Conservation (phyloP, 2,888 invertebrate species). For the Oxyscelio sp. region DNA sequence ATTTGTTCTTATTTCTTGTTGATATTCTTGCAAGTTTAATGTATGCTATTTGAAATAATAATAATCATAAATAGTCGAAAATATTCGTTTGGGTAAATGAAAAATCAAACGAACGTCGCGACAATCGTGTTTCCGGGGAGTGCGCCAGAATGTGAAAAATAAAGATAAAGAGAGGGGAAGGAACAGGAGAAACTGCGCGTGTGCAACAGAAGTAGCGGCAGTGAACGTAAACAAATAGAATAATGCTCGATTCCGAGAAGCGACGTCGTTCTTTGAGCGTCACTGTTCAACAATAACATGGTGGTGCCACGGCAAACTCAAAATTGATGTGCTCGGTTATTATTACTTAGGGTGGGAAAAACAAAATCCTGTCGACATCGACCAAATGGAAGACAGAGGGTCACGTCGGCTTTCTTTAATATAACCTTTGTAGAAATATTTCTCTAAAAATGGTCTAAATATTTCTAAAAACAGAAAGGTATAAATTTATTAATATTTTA, state of each 20-base stretch:
- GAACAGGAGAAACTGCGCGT: slow-evolving; percentile 30
- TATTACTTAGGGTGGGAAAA: slow-evolving; percentile 29
- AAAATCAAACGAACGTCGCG: slow-evolving; percentile 6
- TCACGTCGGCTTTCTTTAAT: slow-evolving; percentile 10
- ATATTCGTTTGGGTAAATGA: too few relatives aligned
- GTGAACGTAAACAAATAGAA: slow-evolving; percentile 61
- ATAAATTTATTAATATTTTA: too few relatives aligned
- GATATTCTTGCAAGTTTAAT: too few relatives aligned
- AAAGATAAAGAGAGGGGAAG: slow-evolving; percentile 10
- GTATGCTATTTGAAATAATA: too few relatives aligned
- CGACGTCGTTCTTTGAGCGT: slow-evolving; percentile 52
- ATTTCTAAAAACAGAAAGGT: too few relatives aligned
- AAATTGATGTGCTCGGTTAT: slow-evolving; percentile 54
- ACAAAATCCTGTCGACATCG: slow-evolving; percentile 40
- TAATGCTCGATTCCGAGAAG: slow-evolving; percentile 53
- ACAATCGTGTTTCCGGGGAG: slow-evolving; percentile 48
- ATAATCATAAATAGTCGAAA: too few relatives aligned
- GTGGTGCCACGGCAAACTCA: slow-evolving; percentile 41
- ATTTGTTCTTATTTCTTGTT: too few relatives aligned
- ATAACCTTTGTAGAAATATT: too few relatives aligned
- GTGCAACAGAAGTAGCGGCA: slow-evolving; percentile 37
- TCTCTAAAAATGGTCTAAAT: too few relatives aligned
- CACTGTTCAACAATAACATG: slow-evolving; percentile 55
- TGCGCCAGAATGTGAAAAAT: slow-evolving; percentile 41
- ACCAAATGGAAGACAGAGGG: slow-evolving; percentile 24